Conservation (phyloP, 2,113 vertebrate genomes). For the Falcunculus frontatus region DNA sequence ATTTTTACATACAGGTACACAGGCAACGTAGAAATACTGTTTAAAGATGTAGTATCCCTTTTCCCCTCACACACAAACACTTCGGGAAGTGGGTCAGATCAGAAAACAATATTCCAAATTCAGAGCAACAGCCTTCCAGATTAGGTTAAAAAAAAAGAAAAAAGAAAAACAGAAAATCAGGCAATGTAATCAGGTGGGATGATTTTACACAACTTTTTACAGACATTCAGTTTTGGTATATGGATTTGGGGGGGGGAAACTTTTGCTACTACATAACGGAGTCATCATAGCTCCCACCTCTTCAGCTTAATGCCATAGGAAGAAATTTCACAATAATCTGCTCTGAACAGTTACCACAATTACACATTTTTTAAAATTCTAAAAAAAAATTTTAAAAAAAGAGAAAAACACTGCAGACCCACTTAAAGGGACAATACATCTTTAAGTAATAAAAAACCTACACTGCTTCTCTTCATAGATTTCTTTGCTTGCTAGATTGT, state of each 20-base stretch:
- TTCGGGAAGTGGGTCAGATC: constrained; percentile 19
- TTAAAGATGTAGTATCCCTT: constrained; percentile 79
- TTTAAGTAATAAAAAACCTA: constrained; percentile 77
- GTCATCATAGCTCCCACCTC: constrained; percentile 47
- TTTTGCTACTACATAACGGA: constrained; percentile 43
- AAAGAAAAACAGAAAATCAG: neutral
- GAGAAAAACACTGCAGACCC: neutral
- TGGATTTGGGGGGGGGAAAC: neutral
- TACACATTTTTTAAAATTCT: neutral
- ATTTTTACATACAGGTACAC: constrained; percentile 85
- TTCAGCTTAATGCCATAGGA: constrained; percentile 7
- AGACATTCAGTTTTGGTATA: neutral
- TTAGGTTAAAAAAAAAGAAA: neutral
- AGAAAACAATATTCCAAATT: constrained; percentile 5
- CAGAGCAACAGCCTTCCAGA: neutral
- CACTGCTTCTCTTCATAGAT: constrained; percentile 83
- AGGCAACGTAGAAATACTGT: constrained; percentile 82
- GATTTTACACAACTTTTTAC: neutral
- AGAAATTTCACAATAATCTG: constrained; percentile 14
- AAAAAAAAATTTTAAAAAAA: neutral
- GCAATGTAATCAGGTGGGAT: neutral
- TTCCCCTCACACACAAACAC: constrained; percentile 11
- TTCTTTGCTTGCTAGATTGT: constrained; percentile 64
- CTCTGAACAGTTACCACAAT: constrained; percentile 30
- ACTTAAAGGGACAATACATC: constrained; percentile 74